Evolutionary conservation across 2,797 vertebrate genomes (phyloP).

Genomic region (Notolabrus celidotus): DNA sequence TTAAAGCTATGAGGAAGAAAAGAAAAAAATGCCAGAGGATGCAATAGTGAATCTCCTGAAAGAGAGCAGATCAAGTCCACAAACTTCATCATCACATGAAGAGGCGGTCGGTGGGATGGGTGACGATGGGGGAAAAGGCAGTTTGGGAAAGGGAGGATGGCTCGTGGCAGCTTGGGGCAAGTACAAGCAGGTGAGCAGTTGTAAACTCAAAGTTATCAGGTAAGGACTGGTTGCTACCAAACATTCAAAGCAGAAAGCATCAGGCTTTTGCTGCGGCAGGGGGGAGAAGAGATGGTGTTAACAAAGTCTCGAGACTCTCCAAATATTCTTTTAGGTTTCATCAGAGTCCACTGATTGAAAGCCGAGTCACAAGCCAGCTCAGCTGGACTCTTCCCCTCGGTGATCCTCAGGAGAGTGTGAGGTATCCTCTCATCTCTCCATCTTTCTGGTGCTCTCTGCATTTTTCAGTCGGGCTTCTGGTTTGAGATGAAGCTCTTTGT

Average conservation of each 20-base stretch:
- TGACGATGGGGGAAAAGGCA: conserved; percentile 40
- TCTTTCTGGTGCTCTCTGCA: conserved; percentile 55
- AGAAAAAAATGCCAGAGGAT: conserved; percentile 41
- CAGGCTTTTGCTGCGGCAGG: conserved; percentile 78
- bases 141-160: conserved; percentile 49
- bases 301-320: conserved; percentile 71
- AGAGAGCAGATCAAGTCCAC: conserved; percentile 59
- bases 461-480: conserved; percentile 62
- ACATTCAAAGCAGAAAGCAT: conserved; percentile 86
- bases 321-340: conserved; percentile 66
- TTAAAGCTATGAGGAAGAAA: conserved; percentile 75
- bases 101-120: conserved; percentile 63
- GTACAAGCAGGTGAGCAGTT: conserved; percentile 77
- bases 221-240: conserved; percentile 81
- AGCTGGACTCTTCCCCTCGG: conserved; percentile 55
- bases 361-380: conserved; percentile 55
- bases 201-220: conserved; percentile 79
- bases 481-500: conserved; percentile 58
- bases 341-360: conserved; percentile 68
- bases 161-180: conserved; percentile 71
- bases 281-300: conserved; percentile 66
- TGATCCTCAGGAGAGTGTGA: conserved; percentile 60
- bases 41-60: conserved; percentile 61
- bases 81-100: conserved; percentile 65
- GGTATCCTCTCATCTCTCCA: conserved; percentile 48